Percentiles rank a stretch among this genome's conserved stretches.
phyloP scores from a whole-genome alignment of 1,140 invertebrate species.

The Orius insidiosus region DNA sequence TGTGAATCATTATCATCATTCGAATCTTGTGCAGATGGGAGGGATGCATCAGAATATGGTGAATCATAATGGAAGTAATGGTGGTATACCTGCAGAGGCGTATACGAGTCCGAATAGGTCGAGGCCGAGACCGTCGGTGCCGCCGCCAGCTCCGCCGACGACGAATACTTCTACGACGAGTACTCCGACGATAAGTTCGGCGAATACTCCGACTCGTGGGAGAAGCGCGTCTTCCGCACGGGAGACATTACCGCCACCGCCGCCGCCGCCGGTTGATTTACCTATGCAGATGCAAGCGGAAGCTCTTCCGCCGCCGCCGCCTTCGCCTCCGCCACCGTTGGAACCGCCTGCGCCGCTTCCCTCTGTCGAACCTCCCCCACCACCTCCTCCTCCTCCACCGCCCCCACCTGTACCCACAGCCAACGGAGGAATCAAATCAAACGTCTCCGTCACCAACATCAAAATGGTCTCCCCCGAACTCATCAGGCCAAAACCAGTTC shows the following conservation, averaged over 20 bases:
- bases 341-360: slow-evolving; percentile 24
- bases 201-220: slow-evolving; percentile 47
- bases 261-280: slow-evolving; percentile 46
- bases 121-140: slow-evolving; percentile 49
- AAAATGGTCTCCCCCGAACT: slow-evolving; percentile 18
- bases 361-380: slow-evolving; percentile 32
- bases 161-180: slow-evolving; percentile 34
- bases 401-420: slow-evolving; percentile 39
- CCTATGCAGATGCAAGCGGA: slow-evolving; percentile 27
- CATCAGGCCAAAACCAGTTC: slow-evolving; percentile 18
- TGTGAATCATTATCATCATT: not conserved
- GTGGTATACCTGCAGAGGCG: slow-evolving; percentile 15
- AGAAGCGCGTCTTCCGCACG: slow-evolving; percentile 45
- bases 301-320: slow-evolving; percentile 21
- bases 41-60: no score
- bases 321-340: slow-evolving; percentile 19
- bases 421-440: slow-evolving; percentile 30
- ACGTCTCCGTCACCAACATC: slow-evolving; percentile 33
- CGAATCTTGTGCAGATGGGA: no score
- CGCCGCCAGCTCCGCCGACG: slow-evolving; percentile 68
- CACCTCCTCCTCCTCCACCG: slow-evolving; percentile 40
- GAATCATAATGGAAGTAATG: not conserved
- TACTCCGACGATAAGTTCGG: slow-evolving; percentile 45
- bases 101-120: slow-evolving; percentile 26
- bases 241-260: slow-evolving; percentile 70